Evolutionary conservation across 1,140 invertebrate genomes (phyloP), one percentile per base, ranked within the genome.

Genomic region (Coenobita brevimanus): DNA sequence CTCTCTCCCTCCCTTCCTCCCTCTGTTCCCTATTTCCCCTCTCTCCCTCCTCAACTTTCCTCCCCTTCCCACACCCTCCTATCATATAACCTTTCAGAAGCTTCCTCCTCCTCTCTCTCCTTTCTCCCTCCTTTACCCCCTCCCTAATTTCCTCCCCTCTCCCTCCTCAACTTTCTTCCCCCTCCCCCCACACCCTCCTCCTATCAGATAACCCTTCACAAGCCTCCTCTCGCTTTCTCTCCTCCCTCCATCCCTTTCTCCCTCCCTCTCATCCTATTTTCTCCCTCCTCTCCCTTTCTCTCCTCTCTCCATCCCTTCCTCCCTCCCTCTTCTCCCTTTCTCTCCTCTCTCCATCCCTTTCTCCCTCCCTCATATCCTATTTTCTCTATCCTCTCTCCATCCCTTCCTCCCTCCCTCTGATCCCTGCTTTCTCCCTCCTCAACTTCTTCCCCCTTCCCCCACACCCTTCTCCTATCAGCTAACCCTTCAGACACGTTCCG

Each of bases 271-370:
- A 13, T n/a, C n/a, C n/a, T 57, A 10, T 57, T n/a, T 57, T 57
- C 54, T 57, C n/a, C 54, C 54, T n/a, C n/a, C 54, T n/a, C n/a
- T n/a, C n/a, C n/a, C 54, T 57, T 57, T n/a, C 54, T 57, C n/a
- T 57, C n/a, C 54, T 57, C n/a, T n/a, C 54, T 57, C 54, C n/a
- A 13, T 10, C n/a, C n/a, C 54, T 57, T 57, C 54, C 54, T 57
- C 13, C n/a, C n/a, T n/a, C 54, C n/a, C 54, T n/a, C n/a, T n/a
- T 57, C n/a, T n/a, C n/a, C n/a, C n/a, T n/a, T 57, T 57, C 13
- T 10, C n/a, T 10, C 54, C 54, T n/a, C 13, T 57, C 54, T 57
- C n/a, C 54, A 10, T 57, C n/a, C 54, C n/a, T n/a, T n/a, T 57
- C 54, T n/a, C 13, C 54, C n/a, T 57, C 54, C 10, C n/a, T 57